A percentile compares a stretch with the other conserved stretches of the same genome.
These are phyloP conservation scores for Magallana ariakensis DNA, from an alignment of 1,140 invertebrate species.

Conservation along the genomic window DNA sequence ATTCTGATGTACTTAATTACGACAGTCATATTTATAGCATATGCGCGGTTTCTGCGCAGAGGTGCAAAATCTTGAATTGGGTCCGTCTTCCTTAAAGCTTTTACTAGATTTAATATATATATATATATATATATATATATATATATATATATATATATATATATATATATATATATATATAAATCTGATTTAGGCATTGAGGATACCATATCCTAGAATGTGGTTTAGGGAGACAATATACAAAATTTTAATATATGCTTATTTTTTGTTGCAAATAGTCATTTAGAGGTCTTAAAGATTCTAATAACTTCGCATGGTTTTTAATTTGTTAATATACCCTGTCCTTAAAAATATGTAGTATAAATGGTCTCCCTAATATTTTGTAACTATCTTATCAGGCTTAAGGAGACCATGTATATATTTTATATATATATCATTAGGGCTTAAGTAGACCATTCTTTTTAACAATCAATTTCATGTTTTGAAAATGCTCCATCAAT, in stretches of 20 bases:
- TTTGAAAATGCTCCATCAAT: too few relatives aligned
- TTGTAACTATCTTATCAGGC: not conserved
- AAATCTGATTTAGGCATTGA: not conserved
- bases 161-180: not conserved
- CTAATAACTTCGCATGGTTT: not conserved
- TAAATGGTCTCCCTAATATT: not conserved
- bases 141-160: too few relatives aligned
- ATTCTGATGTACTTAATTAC: too few relatives aligned
- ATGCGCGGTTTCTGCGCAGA: too few relatives aligned
- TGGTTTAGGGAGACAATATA: not conserved
- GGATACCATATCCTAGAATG: not conserved
- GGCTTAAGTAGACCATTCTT: not conserved
- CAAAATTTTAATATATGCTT: not conserved
- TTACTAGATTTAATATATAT: too few relatives aligned
- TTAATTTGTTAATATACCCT: not conserved
- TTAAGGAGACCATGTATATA: not conserved
- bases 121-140: too few relatives aligned
- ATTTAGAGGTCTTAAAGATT: not conserved
- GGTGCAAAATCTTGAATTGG: too few relatives aligned
- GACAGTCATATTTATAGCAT: too few relatives aligned
- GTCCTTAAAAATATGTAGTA: not conserved
- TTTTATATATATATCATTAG: not conserved
- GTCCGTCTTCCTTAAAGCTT: too few relatives aligned
- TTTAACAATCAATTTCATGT: not conserved
- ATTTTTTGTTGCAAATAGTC: not conserved